Evolutionary conservation across 2,797 vertebrate genomes (phyloP).

Genomic region (Smutsia temminckii): DNA sequence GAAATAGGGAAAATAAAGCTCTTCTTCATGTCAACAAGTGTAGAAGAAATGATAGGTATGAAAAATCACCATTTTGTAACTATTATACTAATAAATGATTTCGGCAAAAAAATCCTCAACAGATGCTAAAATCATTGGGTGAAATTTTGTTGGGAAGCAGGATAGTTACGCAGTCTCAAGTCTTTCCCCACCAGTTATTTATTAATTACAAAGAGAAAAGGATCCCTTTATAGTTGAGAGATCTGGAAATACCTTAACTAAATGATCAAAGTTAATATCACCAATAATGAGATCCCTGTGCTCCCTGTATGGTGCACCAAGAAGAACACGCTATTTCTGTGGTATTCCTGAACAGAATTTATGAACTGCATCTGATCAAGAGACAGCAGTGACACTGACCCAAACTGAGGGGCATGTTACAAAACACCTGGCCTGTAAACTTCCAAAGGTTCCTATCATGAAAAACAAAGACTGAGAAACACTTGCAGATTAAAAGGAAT

Average conservation of each 20-base stretch:
- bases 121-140: background rate
- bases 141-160: background rate
- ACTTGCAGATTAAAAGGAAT: background rate
- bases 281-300: background rate
- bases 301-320: background rate
- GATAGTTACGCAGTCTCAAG: background rate
- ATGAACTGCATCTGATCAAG: background rate
- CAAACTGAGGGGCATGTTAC: background rate
- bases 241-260: background rate
- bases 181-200: background rate
- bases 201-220: background rate
- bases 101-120: background rate
- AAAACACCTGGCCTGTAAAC: background rate
- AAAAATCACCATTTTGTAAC: background rate
- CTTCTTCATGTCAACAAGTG: background rate
- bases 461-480: background rate
- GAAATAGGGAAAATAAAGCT: background rate
- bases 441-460: background rate
- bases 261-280: background rate
- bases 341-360: background rate
- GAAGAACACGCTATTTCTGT: background rate
- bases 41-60: background rate
- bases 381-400: background rate
- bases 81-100: background rate
- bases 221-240: background rate